A percentile compares a stretch with the other conserved stretches of the same genome.
These are phyloP conservation scores for Lytechinus variegatus DNA, from an alignment of 35 echinoderm and acorn worm species.

Conservation along the genomic window DNA sequence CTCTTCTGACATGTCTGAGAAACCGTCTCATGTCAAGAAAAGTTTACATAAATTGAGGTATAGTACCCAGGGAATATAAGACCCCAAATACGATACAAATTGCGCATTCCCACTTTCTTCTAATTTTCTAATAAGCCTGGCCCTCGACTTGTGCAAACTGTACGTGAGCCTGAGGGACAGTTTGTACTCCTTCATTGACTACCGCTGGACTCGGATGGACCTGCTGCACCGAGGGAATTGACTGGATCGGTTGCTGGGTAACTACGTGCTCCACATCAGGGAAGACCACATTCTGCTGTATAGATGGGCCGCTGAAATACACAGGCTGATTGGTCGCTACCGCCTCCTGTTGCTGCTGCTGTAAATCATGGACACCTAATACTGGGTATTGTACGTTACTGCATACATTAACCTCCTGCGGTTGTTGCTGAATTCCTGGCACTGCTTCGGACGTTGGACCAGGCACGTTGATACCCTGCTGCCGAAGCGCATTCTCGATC, in stretches of 20 bases:
- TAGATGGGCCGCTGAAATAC: background rate
- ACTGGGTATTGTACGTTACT: background rate
- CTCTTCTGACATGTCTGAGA: too few relatives aligned
- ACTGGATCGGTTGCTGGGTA: background rate
- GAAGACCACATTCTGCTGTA: background rate
- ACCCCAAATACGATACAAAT: too few relatives aligned
- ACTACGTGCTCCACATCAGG: background rate
- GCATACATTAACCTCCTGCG: background rate
- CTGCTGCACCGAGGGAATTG: background rate
- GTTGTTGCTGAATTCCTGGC: background rate
- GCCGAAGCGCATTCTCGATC: constrained; percentile 15
- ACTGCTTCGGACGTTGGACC: background rate
- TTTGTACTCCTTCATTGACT: background rate
- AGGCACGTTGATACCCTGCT: constrained; percentile 33
- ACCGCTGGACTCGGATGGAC: background rate
- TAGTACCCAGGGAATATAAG: too few relatives aligned
- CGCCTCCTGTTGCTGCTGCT: constrained; percentile 21
- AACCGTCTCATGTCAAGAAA: too few relatives aligned
- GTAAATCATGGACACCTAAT: background rate
- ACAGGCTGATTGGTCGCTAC: background rate
- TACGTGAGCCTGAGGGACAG: background rate
- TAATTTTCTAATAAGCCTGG: background rate
- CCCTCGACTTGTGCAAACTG: constrained; percentile 8
- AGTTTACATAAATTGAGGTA: too few relatives aligned
- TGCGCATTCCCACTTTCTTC: too few relatives aligned